phyloP scores from a whole-genome alignment of 2,888 invertebrate genomes.

The Andrena haemorrhoa region DNA sequence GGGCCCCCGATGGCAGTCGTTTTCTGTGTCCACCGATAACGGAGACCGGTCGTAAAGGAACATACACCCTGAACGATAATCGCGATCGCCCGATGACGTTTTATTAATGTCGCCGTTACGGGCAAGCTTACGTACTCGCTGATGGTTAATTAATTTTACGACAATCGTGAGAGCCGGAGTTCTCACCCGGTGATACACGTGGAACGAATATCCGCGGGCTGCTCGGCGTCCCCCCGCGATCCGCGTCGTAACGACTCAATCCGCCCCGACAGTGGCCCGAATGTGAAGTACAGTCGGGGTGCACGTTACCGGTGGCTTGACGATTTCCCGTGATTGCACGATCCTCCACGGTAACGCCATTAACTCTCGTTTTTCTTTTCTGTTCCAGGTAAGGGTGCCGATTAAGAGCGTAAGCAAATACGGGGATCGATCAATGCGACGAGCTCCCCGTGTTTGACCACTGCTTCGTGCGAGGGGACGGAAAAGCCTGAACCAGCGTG shows the following conservation, averaged over 20 bases:
- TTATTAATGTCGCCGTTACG: constrained; percentile 39
- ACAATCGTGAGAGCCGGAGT: constrained; percentile 2
- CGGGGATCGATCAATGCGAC: constrained; percentile 31
- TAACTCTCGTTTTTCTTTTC: constrained; percentile 43
- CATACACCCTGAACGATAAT: constrained; percentile 31
- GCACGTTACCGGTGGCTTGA: neutral
- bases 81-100: constrained; percentile 38
- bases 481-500: neutral
- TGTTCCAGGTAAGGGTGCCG: constrained; percentile 63
- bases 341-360: constrained; percentile 3
- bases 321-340: neutral
- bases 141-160: constrained; percentile 49
- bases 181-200: neutral
- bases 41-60: constrained; percentile 33
- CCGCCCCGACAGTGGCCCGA: neutral
- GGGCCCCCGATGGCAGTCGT: constrained; percentile 33
- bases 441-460: neutral
- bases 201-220: neutral
- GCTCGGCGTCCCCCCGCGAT: neutral
- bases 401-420: constrained; percentile 26
- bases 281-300: neutral
- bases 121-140: constrained; percentile 3
- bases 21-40: constrained; percentile 24
- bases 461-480: neutral
- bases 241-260: constrained; percentile 16